Evolutionary conservation across 2,888 invertebrate species (phyloP).

Genomic region (Pardosa pseudoannulata): DNA sequence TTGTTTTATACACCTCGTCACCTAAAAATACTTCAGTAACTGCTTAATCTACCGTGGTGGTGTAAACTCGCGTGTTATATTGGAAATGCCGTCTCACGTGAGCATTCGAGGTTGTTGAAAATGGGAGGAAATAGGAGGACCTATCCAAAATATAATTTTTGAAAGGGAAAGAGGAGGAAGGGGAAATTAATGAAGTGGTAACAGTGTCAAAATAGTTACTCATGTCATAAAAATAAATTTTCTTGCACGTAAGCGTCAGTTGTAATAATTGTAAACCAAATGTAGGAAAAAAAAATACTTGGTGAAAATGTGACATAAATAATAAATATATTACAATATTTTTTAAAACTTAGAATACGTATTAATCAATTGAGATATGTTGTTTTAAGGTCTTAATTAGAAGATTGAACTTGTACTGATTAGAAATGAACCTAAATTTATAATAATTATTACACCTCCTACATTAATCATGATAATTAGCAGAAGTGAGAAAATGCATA

Average conservation of each 20-base stretch:
- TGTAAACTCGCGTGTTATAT: slow-evolving; percentile 13
- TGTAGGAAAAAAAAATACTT: neutral
- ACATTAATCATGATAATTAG: too few species aligned
- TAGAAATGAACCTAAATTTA: too few species aligned
- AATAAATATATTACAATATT: neutral
- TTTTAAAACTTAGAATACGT: neutral
- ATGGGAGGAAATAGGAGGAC: slow-evolving; percentile 35
- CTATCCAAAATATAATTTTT: slow-evolving; percentile 21
- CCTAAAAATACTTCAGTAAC: neutral
- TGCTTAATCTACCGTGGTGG: slow-evolving; percentile 5
- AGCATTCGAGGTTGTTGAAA: neutral
- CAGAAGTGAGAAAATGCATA: too few species aligned
- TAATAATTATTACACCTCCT: too few species aligned
- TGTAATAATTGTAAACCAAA: neutral
- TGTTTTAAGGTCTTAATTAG: neutral
- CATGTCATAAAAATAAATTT: neutral
- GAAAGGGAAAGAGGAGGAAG: slow-evolving; percentile 18
- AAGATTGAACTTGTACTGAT: neutral
- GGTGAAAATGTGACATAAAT: neutral
- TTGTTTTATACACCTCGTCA: neutral
- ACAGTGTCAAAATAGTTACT: slow-evolving; percentile 43
- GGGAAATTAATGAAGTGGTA: slow-evolving; percentile 38
- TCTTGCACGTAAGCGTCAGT: neutral
- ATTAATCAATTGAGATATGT: neutral
- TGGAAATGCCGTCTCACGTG: neutral